Base-by-base conservation (phyloP, 2,113 vertebrate species). In the Casuarius casuarius region DNA sequence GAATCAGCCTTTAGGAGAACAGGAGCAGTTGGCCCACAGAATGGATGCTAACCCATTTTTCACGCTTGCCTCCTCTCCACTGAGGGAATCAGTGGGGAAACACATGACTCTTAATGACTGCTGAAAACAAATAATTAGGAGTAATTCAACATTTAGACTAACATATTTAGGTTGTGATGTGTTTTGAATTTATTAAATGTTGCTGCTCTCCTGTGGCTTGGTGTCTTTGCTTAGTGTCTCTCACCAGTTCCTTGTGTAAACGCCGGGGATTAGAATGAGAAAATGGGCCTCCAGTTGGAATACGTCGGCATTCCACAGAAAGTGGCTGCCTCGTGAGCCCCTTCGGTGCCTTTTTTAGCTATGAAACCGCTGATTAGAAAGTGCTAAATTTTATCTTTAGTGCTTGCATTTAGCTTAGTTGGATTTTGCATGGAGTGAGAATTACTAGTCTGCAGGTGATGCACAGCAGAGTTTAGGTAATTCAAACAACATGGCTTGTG, bases 51-150 rank as follows among this genome's bases (percentile, higher is more conserved):
- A 79, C 84, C 74, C 40, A 84, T 89, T 92, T 91, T 85, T 78
- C 75, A 90, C 0, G 19, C 72, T 76, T 71, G 54, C 66, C 28
- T 92, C 58, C 44, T 71, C 61, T 80, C 63, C 21, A 12, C 63
- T 56, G 62, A 67, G 75, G 84, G 67, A 91, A 84, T 70, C 40
- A 9, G 65, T 80, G 65, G 87, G 72, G 56, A 76, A 89, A 91
- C 81, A 56, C 74, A 67, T 67, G 87, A 71, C 84, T 74, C 38
- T 62, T 92, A 94, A 90, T 89, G 85, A 88, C 83, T 89, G 80
- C 67, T 94, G 92, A 96, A 96, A 89, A 95, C 90, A 92, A 74
- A 77, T 89, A 92, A 94, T 95, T 93, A 92, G 88, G 72, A 91
- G 29, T 67, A 82, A 58, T 71, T 95, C 58, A 93, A 49, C 81